Percentiles rank a stretch among this genome's conserved stretches.
Evolutionary conservation across 2,888 invertebrate species (phyloP).

Genomic region (Phymatocera aterrima): DNA sequence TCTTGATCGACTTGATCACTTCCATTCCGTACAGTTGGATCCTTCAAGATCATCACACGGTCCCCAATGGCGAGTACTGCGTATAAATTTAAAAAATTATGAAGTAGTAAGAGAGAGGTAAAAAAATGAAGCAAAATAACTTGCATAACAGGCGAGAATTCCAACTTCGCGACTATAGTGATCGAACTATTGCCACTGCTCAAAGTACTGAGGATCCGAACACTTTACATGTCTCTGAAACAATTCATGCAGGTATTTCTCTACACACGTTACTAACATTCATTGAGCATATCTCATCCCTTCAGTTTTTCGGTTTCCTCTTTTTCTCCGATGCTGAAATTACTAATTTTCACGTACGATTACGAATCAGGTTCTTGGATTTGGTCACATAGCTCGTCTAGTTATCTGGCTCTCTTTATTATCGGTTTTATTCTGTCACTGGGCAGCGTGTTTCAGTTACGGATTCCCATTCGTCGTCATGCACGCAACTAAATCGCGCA

Average conservation of each 20-base stretch:
- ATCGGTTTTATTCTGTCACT: conserved; percentile 63
- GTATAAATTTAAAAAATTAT: neutral
- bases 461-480: conserved; percentile 60
- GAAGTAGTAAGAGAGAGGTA: neutral
- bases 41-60: conserved; percentile 48
- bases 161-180: conserved; percentile 57
- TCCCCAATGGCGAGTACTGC: conserved; percentile 48
- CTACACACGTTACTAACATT: too few species aligned
- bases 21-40: conserved; percentile 67
- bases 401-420: conserved; percentile 61
- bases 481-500: conserved; percentile 53
- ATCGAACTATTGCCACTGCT: conserved; percentile 62
- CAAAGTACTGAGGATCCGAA: conserved; percentile 60
- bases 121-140: neutral
- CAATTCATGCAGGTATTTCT: conserved; percentile 59
- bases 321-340: neutral
- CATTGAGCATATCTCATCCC: too few species aligned
- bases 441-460: conserved; percentile 65
- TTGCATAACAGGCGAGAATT: neutral
- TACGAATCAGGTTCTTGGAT: conserved; percentile 58
- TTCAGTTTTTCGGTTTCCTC: neutral
- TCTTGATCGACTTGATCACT: conserved; percentile 68
- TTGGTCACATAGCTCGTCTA: conserved; percentile 55
- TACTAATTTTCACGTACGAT: neutral
- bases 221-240: conserved; percentile 59